Base-by-base conservation (phyloP, 2,888 invertebrate species). In the Perithous albicinctus region DNA sequence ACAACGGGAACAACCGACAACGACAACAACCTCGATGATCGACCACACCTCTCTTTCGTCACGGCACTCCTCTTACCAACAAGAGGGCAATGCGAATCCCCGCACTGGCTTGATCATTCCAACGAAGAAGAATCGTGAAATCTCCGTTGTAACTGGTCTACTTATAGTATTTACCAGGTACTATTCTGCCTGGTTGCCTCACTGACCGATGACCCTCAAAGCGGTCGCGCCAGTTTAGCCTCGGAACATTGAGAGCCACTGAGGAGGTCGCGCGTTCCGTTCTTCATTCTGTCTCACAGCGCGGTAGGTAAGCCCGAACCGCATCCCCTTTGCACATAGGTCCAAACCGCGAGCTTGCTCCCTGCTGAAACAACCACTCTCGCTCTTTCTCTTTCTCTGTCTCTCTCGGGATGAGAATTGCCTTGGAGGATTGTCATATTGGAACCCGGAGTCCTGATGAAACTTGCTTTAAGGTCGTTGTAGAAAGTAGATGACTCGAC, bases 1-100 rank as follows among this genome's bases (percentile, higher is more conserved):
- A 63, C 74, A 26, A 70, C 75, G 76, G 48, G 38, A 54, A 63
- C 63, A n/a, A 67, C 63, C 51, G 54, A 48, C 43, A 29, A 70
- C 74, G 70, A 76, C 73, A 66, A 73, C 73, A 77, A 61, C 63
- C 61, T 74, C 77, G 81, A 73, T 74, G 73, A 81, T 77, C 81
- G 81, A 77, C 81, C 81, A 81, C 81, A 81, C 81, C 81, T 81
- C 63, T 51, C 70, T 76, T 76, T 80, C 64, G 75, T 70, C 70
- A 66, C 41, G 72, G 56, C 75, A 72, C 76, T 80, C 74, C 69
- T 79, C 35, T n/a, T 59, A 10, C 48, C 18, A 51, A 66, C 73
- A n/a, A n/a, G n/a, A n/a, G n/a, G 64, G 54, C 38, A 61, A 74
- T 79, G 51, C 20, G 41, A 63, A 67, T 63, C 26, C 2, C n/a